phyloP scores from a whole-genome alignment of 2,888 invertebrate species.

The Agrotis ipsilon region DNA sequence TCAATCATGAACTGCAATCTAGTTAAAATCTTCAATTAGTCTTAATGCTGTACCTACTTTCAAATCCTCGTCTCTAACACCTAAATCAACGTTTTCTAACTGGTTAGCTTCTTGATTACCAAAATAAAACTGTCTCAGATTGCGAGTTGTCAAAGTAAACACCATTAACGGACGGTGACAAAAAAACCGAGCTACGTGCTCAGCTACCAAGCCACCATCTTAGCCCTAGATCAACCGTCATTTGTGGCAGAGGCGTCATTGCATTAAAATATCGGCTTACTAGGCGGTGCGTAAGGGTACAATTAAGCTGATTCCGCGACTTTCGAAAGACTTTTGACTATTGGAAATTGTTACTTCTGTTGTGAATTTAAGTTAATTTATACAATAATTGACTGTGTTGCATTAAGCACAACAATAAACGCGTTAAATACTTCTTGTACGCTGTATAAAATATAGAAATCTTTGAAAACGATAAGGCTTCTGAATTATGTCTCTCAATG shows the following conservation, averaged over 20 bases:
- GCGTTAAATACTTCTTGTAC: too few relatives aligned
- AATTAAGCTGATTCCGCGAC: not conserved
- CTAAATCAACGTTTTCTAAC: constrained; percentile 9
- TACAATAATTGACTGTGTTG: too few relatives aligned
- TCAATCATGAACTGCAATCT: not conserved
- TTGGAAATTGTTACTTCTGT: too few relatives aligned
- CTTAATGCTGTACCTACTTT: not conserved
- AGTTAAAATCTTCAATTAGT: too few relatives aligned
- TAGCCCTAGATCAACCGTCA: constrained; percentile 56
- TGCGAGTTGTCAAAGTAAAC: constrained; percentile 70
- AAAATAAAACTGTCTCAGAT: constrained; percentile 74
- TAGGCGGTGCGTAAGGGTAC: not conserved
- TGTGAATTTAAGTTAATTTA: too few relatives aligned
- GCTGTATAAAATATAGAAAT: too few relatives aligned
- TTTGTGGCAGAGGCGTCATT: constrained; percentile 58
- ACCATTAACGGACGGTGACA: constrained; percentile 75
- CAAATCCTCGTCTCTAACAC: not conserved
- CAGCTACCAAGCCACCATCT: constrained; percentile 60
- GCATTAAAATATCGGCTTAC: constrained; percentile 45
- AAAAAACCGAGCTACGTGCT: constrained; percentile 71
- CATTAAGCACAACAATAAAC: too few relatives aligned
- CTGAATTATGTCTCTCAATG: too few relatives aligned
- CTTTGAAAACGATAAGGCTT: too few relatives aligned
- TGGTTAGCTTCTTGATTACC: constrained; percentile 58
- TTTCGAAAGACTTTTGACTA: too few relatives aligned